Evolutionary conservation across 2,113 vertebrate genomes (phyloP), one percentile per base, ranked within the genome.

Genomic region (Aspiorhynchus laticeps): DNA sequence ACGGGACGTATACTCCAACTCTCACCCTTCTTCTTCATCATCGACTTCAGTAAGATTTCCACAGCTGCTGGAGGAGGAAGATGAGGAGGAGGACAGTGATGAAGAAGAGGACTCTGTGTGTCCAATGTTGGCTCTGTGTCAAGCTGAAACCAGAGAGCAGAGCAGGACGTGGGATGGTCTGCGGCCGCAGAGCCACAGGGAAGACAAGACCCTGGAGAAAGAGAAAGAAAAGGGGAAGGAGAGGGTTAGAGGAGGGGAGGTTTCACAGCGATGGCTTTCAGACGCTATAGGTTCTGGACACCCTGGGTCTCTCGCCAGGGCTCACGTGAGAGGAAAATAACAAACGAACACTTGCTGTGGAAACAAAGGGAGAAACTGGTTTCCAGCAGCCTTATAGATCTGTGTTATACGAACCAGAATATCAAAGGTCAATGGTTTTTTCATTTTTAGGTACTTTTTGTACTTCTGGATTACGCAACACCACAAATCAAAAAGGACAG

Each of bases 51-150:
- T 96, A 87, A 93, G 95, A 5, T 95, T 93, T 94, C 92, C 96
- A 94, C 2, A 93, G 95, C 88, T 95, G 95, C 88, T 95, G 92
- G 89, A 96, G 94, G 88, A 94, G 93, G 88, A 95, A 88, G 88
- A 87, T 74, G 96, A 96, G 85, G 92, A 91, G 1, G 84, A 77
- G 11, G 89, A 89, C 93, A 86, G 87, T 91, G 87, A 92, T 84
- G 90, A 92, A 80, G 91, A 93, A 87, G 88, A 76, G 93, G 95
- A 91, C 94, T 95, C 90, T 92, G 95, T 90, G 86, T 95, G 87
- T 91, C 95, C 89, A 87, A 91, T 84, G 75, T 90, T 91, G 92
- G 92, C 93, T 88, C 94, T 33, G 90, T 81, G 92, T 93, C 91
- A 94, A 95, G 91, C 94, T 10, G 94, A 86, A 85, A 93, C 89